Percentiles rank a stretch among this genome's conserved stretches.
These are phyloP conservation scores for Drosophila nr. perissopoda DNA, from an alignment of 2,888 invertebrate species.

Conservation along the genomic window DNA sequence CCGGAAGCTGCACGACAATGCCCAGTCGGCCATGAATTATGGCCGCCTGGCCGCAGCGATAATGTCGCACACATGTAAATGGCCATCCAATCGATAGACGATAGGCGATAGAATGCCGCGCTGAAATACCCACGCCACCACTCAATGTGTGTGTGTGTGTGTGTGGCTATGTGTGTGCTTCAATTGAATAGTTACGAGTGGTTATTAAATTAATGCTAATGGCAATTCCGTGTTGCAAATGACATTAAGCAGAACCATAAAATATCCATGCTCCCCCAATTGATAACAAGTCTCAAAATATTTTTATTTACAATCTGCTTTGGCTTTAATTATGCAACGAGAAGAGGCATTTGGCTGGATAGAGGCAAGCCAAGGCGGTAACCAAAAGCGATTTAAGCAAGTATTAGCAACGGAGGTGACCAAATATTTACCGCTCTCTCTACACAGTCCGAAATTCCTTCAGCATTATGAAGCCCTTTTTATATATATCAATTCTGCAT, in stretches of 20 bases:
- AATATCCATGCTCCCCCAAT: not conserved
- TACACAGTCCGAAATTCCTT: no score
- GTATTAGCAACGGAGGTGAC: not conserved
- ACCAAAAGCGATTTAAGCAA: not conserved
- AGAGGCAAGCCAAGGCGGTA: not conserved
- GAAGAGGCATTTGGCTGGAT: not conserved
- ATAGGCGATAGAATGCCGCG: conserved; percentile 28
- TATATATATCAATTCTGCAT: no score
- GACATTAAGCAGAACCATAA: not conserved
- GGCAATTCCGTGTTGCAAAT: conserved; percentile 9
- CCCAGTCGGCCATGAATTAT: conserved; percentile 64
- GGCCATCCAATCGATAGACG: conserved; percentile 64
- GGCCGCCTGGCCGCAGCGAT: conserved; percentile 33
- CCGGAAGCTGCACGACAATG: conserved; percentile 36
- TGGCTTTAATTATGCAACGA: not conserved
- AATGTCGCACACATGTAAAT: conserved; percentile 55
- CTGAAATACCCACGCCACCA: not conserved
- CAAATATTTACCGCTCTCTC: not conserved
- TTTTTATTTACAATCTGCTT: not conserved
- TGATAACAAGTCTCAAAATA: not conserved
- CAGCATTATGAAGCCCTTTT: no score
- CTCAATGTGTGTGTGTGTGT: not conserved
- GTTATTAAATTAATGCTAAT: conserved; percentile 19
- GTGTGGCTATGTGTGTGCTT: not conserved
- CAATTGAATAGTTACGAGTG: conserved; percentile 28